These are phyloP conservation scores for Thereva nobilitata DNA, from an alignment of 2,888 invertebrate genomes.

Conservation along the genomic window DNA sequence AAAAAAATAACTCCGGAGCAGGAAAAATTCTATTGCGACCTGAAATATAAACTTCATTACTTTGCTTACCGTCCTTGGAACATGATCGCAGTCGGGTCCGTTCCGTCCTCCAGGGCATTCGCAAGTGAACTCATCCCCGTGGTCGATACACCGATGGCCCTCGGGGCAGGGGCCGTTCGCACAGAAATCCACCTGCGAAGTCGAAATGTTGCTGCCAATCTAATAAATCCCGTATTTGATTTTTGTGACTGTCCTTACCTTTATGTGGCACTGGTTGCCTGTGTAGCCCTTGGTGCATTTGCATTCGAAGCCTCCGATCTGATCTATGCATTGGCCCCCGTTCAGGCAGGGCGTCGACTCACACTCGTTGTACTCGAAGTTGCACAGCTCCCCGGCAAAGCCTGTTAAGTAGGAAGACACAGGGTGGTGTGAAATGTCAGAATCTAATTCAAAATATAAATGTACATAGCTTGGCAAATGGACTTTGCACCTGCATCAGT, in stretches of 20 bases:
- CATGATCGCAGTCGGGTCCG: conserved; percentile 70
- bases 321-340: conserved; percentile 75
- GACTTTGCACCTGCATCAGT: too few relatives aligned
- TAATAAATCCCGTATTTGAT: background rate
- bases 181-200: conserved; percentile 67
- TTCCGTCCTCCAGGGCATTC: conserved; percentile 73
- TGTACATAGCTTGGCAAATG: conserved; percentile 6
- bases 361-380: conserved; percentile 76
- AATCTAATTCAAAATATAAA: background rate
- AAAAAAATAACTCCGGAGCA: too few relatives aligned
- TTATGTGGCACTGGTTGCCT: conserved; percentile 71
- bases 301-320: conserved; percentile 70
- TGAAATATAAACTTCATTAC: background rate
- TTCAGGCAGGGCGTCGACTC: conserved; percentile 75
- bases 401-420: conserved; percentile 56
- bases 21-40: too few relatives aligned
- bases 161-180: conserved; percentile 71
- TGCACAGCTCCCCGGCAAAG: conserved; percentile 73
- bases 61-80: conserved; percentile 66
- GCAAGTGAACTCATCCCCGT: conserved; percentile 74
- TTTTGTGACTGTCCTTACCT: conserved; percentile 60
- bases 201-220: background rate
- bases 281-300: conserved; percentile 72
- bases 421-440: too few relatives aligned
- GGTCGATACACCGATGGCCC: conserved; percentile 71